Conservation (phyloP, 2,888 invertebrate genomes). For the Pomacea canaliculata region DNA sequence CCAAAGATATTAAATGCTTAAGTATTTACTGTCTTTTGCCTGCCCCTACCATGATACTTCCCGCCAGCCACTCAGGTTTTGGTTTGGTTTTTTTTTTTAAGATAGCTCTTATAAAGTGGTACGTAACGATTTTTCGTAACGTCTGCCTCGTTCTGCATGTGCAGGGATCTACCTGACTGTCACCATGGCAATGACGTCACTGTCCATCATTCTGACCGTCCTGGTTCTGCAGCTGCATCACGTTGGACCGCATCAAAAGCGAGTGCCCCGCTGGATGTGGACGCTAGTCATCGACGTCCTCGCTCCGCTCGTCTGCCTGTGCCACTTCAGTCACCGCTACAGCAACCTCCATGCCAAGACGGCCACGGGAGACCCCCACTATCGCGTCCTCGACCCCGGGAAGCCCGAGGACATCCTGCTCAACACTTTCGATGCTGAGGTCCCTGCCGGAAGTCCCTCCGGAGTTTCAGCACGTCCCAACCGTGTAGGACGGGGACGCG, state of each 20-base stretch:
- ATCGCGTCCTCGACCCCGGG: not conserved
- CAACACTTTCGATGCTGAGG: conserved; percentile 45
- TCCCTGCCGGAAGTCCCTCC: not conserved
- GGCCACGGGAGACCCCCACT: conserved; percentile 2
- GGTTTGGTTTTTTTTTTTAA: too few species aligned
- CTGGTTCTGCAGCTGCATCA: conserved; percentile 71
- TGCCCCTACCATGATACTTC: too few species aligned
- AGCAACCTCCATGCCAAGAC: conserved; percentile 12
- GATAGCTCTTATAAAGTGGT: too few species aligned
- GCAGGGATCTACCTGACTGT: conserved; percentile 71
- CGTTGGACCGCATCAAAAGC: conserved; percentile 66
- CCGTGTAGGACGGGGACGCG: not conserved
- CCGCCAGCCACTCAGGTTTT: too few species aligned
- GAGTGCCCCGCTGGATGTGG: conserved; percentile 68
- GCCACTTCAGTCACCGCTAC: conserved; percentile 37
- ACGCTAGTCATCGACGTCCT: conserved; percentile 65
- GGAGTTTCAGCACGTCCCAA: not conserved
- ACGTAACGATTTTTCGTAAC: too few species aligned
- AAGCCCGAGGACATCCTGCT: conserved; percentile 47
- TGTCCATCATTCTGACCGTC: conserved; percentile 70
- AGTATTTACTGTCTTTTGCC: too few species aligned
- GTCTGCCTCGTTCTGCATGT: conserved; percentile 22
- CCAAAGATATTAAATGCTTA: not conserved
- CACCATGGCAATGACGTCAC: conserved; percentile 71
- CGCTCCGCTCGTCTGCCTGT: conserved; percentile 64